phyloP scores from a whole-genome alignment of 1,140 invertebrate genomes.

The Macrocentrus cingulum region DNA sequence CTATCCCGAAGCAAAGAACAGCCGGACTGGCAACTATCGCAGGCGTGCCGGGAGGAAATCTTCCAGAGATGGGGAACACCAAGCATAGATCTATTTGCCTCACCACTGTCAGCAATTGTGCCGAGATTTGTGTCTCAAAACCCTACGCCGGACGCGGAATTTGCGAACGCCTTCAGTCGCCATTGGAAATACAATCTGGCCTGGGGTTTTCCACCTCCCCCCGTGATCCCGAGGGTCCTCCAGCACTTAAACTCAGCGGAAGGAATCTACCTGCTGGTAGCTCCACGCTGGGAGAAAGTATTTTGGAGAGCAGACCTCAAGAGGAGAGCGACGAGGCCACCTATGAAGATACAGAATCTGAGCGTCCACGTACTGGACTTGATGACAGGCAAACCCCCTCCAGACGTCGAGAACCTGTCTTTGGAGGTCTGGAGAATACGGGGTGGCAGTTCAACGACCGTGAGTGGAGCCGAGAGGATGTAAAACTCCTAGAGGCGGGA shows the following conservation, averaged over 20 bases:
- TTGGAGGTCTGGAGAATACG: constrained; percentile 23
- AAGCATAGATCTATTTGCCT: constrained; percentile 28
- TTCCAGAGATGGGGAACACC: constrained; percentile 28
- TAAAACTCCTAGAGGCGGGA: too few relatives aligned
- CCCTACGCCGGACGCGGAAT: constrained; percentile 13
- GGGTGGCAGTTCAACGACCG: constrained; percentile 26
- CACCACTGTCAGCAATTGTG: constrained; percentile 22
- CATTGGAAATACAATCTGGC: constrained; percentile 7
- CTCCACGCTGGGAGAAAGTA: constrained; percentile 41
- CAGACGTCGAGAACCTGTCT: not conserved
- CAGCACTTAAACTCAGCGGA: constrained; percentile 29
- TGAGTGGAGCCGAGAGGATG: too few relatives aligned
- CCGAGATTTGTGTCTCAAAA: constrained; percentile 20
- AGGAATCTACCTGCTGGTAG: constrained; percentile 33
- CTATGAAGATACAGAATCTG: not conserved
- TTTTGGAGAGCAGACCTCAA: constrained; percentile 45
- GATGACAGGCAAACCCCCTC: constrained; percentile 16
- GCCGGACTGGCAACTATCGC: constrained; percentile 31
- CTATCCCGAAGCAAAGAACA: constrained; percentile 25
- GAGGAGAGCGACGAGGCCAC: not conserved
- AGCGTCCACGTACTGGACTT: constrained; percentile 25
- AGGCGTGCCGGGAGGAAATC: constrained; percentile 15
- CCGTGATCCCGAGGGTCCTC: constrained; percentile 35
- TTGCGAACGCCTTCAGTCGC: constrained; percentile 19
- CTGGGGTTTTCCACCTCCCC: constrained; percentile 27